A percentile compares a stretch with the other conserved stretches of the same genome.
These are phyloP conservation scores for Cryptosula pallasiana DNA, from an alignment of 2,888 invertebrate genomes.

Conservation along the genomic window DNA sequence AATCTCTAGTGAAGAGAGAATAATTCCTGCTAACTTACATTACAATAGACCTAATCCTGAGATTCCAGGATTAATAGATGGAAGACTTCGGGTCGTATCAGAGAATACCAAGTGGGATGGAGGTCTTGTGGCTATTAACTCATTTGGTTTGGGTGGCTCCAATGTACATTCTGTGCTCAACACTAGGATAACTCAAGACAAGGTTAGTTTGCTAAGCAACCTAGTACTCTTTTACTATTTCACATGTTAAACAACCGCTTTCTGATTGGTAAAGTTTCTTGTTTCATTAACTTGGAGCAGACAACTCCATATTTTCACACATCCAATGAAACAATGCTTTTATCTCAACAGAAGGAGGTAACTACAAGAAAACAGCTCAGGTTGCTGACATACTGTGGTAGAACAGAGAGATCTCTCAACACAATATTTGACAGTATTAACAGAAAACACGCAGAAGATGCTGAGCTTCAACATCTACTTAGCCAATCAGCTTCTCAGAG, in stretches of 20 bases:
- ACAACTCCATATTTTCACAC: no score
- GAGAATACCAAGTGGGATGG: constrained; percentile 79
- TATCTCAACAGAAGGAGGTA: constrained; percentile 54
- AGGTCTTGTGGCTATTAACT: constrained; percentile 87
- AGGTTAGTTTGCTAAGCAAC: no score
- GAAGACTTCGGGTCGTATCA: constrained; percentile 80
- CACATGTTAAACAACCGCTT: no score
- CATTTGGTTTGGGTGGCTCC: constrained; percentile 92
- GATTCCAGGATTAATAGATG: constrained; percentile 81
- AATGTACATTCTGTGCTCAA: constrained; percentile 51
- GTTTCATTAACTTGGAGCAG: no score
- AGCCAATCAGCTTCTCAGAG: constrained; percentile 60
- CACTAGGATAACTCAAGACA: constrained; percentile 26
- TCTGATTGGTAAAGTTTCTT: no score
- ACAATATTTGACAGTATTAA: constrained; percentile 70
- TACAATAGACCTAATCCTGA: constrained; percentile 79
- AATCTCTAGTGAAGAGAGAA: constrained; percentile 83
- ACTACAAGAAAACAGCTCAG: constrained; percentile 38
- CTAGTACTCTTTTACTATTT: no score
- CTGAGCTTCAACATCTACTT: constrained; percentile 44
- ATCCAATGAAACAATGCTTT: constrained; percentile 74
- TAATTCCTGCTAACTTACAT: constrained; percentile 87
- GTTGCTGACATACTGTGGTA: constrained; percentile 73
- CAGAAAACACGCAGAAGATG: constrained; percentile 53
- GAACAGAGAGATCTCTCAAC: constrained; percentile 74